phyloP scores from a whole-genome alignment of 2,113 vertebrate species.

The Phalacrocorax pelagicus region DNA sequence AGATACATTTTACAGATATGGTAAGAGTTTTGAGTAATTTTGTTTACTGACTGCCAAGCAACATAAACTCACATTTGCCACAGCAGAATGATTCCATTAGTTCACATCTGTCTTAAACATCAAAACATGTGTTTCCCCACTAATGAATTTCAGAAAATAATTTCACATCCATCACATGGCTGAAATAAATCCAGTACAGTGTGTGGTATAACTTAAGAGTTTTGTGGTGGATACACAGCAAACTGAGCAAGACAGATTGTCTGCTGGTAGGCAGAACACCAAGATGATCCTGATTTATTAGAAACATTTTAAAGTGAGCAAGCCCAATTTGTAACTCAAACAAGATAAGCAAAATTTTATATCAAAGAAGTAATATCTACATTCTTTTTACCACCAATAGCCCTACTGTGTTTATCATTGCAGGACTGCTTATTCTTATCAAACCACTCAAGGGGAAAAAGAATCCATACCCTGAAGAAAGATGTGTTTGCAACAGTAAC shows the following conservation, averaged over 20 bases:
- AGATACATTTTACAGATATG: neutral
- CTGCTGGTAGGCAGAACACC: constrained; percentile 19
- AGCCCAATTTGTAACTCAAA: constrained; percentile 4
- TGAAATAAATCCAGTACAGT: constrained; percentile 13
- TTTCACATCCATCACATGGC: constrained; percentile 46
- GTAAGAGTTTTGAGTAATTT: neutral
- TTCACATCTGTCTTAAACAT: constrained; percentile 45
- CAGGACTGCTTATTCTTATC: neutral
- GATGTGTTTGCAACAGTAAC: neutral
- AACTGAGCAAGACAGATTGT: neutral
- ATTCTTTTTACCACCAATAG: neutral
- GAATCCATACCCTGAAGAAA: neutral
- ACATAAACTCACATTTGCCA: neutral
- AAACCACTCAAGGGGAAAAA: neutral
- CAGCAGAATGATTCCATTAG: constrained; percentile 11
- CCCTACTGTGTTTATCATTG: neutral
- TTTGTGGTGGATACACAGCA: constrained; percentile 2
- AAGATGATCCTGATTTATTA: constrained; percentile 12
- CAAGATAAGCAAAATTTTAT: neutral
- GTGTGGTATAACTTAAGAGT: neutral
- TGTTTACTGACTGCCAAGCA: neutral
- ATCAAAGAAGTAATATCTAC: neutral
- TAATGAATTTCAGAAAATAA: constrained; percentile 62
- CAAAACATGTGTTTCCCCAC: neutral
- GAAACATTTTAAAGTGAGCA: constrained; percentile 5